Conservation (phyloP, 2,888 invertebrate genomes). For the Epistrophella euchroma region DNA sequence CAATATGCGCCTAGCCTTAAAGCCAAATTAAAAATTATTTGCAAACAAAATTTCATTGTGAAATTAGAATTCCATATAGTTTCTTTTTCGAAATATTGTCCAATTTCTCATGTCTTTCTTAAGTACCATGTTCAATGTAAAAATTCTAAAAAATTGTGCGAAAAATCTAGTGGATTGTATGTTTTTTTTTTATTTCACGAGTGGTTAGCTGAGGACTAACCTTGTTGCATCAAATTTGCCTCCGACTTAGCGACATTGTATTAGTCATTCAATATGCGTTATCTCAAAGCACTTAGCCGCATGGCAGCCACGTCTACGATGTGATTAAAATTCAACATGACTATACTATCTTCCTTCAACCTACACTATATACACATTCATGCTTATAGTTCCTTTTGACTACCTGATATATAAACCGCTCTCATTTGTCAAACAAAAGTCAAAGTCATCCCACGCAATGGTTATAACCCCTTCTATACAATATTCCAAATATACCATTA, state of each 20-base stretch:
- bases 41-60: no score
- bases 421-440: conserved; percentile 63
- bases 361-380: neutral
- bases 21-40: no score
- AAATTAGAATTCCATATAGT: no score
- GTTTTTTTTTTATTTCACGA: no score
- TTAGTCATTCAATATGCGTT: neutral
- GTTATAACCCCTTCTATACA: conserved; percentile 21
- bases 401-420: conserved; percentile 22
- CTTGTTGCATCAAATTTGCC: neutral
- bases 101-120: no score
- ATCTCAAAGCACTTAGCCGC: conserved; percentile 33
- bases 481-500: conserved; percentile 29
- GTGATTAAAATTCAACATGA: conserved; percentile 7
- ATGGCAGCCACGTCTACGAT: neutral
- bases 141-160: no score
- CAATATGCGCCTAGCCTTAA: no score
- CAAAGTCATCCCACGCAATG: conserved; percentile 51
- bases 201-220: neutral
- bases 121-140: no score
- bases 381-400: conserved; percentile 1
- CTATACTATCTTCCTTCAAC: neutral
- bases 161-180: no score
- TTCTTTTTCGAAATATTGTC: no score
- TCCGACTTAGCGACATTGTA: neutral